Percentiles rank a stretch among this genome's conserved stretches.
phyloP scores from a whole-genome alignment of 2,797 vertebrate species.

The Sebastolobus altivelis region DNA sequence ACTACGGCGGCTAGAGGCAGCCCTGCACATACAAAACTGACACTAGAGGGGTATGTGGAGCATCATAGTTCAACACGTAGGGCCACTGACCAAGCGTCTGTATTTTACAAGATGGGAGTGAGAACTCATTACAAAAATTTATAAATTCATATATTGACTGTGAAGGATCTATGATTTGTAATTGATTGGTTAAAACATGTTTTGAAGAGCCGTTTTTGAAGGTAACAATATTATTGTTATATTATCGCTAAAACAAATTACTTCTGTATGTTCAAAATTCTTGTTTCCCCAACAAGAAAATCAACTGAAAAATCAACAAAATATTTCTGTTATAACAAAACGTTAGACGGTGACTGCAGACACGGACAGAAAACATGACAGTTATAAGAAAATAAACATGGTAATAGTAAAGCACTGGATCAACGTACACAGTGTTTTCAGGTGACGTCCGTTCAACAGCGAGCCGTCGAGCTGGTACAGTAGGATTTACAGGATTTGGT shows the following conservation, averaged over 20 bases:
- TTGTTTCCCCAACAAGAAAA: background rate
- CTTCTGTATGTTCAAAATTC: background rate
- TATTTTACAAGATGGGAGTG: background rate
- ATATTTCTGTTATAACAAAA: background rate
- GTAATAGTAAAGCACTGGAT: background rate
- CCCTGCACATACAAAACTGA: background rate
- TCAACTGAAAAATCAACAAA: background rate
- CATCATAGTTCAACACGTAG: background rate
- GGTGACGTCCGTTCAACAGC: background rate
- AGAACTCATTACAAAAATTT: background rate
- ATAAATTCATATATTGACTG: background rate
- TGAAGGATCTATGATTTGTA: background rate
- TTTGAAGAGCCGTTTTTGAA: background rate
- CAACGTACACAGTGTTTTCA: background rate
- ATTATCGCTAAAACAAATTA: background rate
- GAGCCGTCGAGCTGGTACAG: background rate
- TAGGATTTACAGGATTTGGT: slow-evolving; percentile 10
- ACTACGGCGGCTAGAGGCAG: background rate
- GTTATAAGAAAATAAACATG: background rate
- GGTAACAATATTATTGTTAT: background rate
- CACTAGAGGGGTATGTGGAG: background rate
- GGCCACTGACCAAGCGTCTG: background rate
- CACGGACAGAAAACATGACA: background rate
- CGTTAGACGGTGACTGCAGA: background rate
- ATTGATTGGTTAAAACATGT: background rate